Percentiles rank a stretch among this genome's conserved stretches.
Conservation (phyloP, 2,797 vertebrate species). For the Masticophis lateralis region DNA sequence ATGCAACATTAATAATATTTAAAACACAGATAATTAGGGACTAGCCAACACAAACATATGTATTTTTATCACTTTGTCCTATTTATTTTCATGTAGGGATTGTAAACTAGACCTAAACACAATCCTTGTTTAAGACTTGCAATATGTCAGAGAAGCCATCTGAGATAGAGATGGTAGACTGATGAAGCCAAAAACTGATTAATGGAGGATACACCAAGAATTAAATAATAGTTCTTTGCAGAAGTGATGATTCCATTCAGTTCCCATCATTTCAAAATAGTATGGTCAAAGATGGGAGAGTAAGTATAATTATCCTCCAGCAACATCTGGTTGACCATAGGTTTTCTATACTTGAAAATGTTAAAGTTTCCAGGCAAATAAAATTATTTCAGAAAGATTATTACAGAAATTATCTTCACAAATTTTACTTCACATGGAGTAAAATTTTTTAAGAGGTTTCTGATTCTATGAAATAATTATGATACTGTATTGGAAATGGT, state of each 20-base stretch:
- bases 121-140: neutral
- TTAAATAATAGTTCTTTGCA: neutral
- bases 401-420: neutral
- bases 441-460: neutral
- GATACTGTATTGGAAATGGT: neutral
- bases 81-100: neutral
- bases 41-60: neutral
- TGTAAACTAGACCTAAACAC: neutral
- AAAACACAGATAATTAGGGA: neutral
- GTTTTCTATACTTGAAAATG: neutral
- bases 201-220: neutral
- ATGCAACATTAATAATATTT: neutral
- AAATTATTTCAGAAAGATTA: neutral
- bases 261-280: neutral
- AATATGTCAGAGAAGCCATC: neutral
- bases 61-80: neutral
- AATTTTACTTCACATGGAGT: neutral
- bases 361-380: neutral
- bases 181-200: neutral
- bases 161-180: neutral
- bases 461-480: neutral
- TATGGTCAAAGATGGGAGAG: neutral
- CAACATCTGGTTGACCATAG: neutral
- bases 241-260: neutral
- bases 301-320: neutral